phyloP scores from a whole-genome alignment of 1,140 invertebrate species.

The Cherax destructor region DNA sequence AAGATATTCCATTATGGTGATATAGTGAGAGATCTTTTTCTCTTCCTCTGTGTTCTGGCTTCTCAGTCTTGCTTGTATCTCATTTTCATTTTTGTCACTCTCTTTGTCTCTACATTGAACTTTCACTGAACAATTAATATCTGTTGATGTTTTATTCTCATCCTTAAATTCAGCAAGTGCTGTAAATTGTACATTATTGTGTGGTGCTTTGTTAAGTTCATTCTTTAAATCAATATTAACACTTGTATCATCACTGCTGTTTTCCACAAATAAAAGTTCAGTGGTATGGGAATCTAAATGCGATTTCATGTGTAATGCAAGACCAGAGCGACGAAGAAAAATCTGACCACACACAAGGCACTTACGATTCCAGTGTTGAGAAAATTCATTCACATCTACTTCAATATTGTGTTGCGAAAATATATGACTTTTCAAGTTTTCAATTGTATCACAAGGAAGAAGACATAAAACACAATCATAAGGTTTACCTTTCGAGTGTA shows the following conservation, averaged over 20 bases:
- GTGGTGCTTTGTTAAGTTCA: not conserved
- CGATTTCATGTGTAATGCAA: constrained; percentile 36
- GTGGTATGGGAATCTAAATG: constrained; percentile 25
- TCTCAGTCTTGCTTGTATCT: not conserved
- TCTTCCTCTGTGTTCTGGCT: not conserved
- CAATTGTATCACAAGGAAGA: constrained; percentile 31
- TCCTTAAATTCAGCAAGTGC: not conserved
- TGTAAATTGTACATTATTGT: not conserved
- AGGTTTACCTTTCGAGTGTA: constrained; percentile 48
- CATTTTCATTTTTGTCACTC: too few species aligned
- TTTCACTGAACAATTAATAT: not conserved
- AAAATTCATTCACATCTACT: constrained; percentile 35
- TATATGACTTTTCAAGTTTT: constrained; percentile 29
- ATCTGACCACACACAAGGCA: constrained; percentile 54
- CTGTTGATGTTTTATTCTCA: not conserved
- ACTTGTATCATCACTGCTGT: not conserved
- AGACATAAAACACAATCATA: constrained; percentile 58
- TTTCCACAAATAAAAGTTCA: constrained; percentile 38
- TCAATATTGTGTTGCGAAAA: constrained; percentile 32
- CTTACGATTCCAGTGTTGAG: constrained; percentile 34
- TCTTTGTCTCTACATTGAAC: not conserved
- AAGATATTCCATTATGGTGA: not conserved
- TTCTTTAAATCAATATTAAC: not conserved
- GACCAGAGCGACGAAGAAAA: constrained; percentile 37
- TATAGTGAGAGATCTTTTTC: not conserved